Evolutionary conservation across 1,140 invertebrate genomes (phyloP), one percentile per base, ranked within the genome.

Genomic region (Akabosia matsudoensis): DNA sequence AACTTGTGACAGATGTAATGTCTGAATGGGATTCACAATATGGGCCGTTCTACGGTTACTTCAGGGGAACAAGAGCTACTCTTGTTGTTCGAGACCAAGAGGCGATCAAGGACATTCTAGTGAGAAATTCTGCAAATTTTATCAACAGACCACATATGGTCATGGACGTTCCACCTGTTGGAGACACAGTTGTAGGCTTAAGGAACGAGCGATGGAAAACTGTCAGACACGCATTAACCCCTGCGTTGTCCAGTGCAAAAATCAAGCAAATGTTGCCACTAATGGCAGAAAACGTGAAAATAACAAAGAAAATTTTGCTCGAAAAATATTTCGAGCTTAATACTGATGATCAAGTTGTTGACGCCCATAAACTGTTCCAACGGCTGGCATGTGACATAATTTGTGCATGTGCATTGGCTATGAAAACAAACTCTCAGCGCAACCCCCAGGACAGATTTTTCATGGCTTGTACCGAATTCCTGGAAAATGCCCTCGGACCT

Each of bases 371-470:
- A n/a, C 71, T 85, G n/a, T 85, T 85, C 76, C 84, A 87, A 81
- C 83, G 86, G 0, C 81, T 88, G 1, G 88, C 87, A 0, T 82
- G 87, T 37, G 86, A 88, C 78, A 85, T 87, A 0, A 88, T 88
- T 70, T 83, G 84, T 22, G 83, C 84, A 45, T 86, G 86, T 80
- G 87, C 85, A 0, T 82, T 88, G 33, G 86, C 86, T 0, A 83
- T 88, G 74, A 82, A 85, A 28, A 82, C 84, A 0, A 81, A 86
- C 33, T 85, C 84, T 54, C 82, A 86, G 52, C 78, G 82, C n/a
- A 82, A 87, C 74, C 83, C 83, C 33, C 82, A 86, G n/a, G 85
- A 87, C 77, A 52, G 75, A 22, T 82, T 85, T 45, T 76, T 84
- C 2, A 70, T 76, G 14, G 81, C 82, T 0, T 81, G 84, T 1